These are phyloP conservation scores for Sinhomidia bicolor DNA, from an alignment of 2,888 invertebrate species.

Conservation along the genomic window DNA sequence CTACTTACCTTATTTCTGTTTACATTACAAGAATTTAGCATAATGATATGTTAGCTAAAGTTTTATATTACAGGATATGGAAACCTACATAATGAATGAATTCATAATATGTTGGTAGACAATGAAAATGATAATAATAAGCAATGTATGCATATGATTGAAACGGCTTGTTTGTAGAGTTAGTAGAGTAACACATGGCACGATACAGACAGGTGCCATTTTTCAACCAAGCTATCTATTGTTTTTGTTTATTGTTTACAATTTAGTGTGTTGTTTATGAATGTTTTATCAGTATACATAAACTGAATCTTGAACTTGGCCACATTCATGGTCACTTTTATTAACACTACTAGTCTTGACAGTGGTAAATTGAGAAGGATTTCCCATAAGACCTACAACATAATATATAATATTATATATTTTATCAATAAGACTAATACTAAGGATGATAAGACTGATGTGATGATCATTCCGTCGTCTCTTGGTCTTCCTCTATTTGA, in stretches of 20 bases:
- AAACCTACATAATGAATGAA: too few species aligned
- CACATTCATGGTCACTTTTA: conserved; percentile 50
- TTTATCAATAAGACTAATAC: too few species aligned
- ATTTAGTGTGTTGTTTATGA: conserved; percentile 2
- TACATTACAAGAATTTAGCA: too few species aligned
- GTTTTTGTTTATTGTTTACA: background rate
- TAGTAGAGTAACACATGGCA: too few species aligned
- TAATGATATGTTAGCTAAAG: too few species aligned
- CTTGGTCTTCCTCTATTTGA: background rate
- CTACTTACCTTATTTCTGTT: too few species aligned
- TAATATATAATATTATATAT: background rate
- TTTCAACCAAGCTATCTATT: background rate
- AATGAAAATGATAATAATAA: too few species aligned
- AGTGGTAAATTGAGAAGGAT: background rate
- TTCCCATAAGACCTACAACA: conserved; percentile 36
- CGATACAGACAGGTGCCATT: too few species aligned
- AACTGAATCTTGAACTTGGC: conserved; percentile 66
- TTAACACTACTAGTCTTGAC: conserved; percentile 1
- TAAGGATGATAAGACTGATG: background rate
- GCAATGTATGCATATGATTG: too few species aligned
- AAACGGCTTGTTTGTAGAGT: too few species aligned
- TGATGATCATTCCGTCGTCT: background rate
- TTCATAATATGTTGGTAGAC: too few species aligned
- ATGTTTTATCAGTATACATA: background rate
- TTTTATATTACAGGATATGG: too few species aligned